These are phyloP conservation scores for Pygoscelis adeliae DNA, from an alignment of 2,113 vertebrate genomes.

Conservation along the genomic window DNA sequence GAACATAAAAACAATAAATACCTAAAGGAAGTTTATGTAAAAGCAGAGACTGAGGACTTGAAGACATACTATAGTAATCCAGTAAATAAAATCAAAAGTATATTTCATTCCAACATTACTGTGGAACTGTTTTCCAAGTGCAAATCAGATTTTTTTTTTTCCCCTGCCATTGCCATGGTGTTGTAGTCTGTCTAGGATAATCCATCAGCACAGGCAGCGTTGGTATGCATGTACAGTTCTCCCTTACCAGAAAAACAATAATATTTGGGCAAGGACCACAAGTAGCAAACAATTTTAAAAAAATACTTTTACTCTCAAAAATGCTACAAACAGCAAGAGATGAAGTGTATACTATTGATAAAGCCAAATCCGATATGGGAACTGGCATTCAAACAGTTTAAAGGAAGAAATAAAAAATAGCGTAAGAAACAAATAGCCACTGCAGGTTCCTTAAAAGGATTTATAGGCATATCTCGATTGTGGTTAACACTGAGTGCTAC, in stretches of 20 bases:
- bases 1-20: background rate
- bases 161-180: slow-evolving; percentile 71
- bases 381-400: background rate
- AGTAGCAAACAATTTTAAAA: slow-evolving; percentile 41
- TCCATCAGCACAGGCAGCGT: slow-evolving; percentile 73
- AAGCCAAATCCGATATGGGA: background rate
- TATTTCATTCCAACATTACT: slow-evolving; percentile 42
- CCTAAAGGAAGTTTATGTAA: background rate
- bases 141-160: slow-evolving; percentile 40
- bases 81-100: slow-evolving; percentile 20
- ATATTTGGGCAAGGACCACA: slow-evolving; percentile 40
- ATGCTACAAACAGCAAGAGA: background rate
- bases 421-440: background rate
- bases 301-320: slow-evolving; percentile 38
- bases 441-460: background rate
- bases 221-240: slow-evolving; percentile 27
- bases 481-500: background rate
- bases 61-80: background rate
- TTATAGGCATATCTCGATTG: background rate
- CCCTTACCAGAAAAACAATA: slow-evolving; percentile 31
- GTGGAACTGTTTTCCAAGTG: background rate
- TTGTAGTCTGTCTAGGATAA: slow-evolving; percentile 56
- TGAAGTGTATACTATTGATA: background rate
- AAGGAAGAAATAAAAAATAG: background rate
- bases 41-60: background rate